These are phyloP conservation scores for Cryptus viduatorius DNA, from an alignment of 2,888 invertebrate species.

Conservation along the genomic window DNA sequence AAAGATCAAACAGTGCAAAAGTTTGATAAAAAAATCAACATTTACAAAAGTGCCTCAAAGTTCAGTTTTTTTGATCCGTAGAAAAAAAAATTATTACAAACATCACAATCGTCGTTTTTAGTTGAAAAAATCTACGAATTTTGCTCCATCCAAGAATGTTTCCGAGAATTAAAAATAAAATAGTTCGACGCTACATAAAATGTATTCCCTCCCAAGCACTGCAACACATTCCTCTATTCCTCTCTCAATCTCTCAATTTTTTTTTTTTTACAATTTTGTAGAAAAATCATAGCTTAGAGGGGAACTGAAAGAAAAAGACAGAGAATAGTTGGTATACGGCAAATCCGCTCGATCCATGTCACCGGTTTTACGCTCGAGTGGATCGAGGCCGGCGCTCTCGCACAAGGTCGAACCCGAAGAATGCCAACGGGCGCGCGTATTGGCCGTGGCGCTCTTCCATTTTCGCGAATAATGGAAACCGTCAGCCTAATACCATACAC, in stretches of 20 bases:
- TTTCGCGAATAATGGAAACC: slow-evolving; percentile 61
- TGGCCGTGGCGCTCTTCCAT: slow-evolving; percentile 68
- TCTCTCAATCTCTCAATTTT: too few species aligned
- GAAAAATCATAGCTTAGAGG: not conserved
- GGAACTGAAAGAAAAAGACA: slow-evolving; percentile 6
- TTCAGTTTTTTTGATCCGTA: not conserved
- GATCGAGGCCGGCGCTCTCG: slow-evolving; percentile 74
- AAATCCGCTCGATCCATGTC: slow-evolving; percentile 80
- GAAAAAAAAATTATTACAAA: not conserved
- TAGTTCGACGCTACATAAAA: not conserved
- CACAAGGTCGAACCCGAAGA: slow-evolving; percentile 77
- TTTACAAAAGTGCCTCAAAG: not conserved
- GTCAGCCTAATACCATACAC: slow-evolving; percentile 8
- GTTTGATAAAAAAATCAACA: not conserved
- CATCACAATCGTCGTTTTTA: not conserved
- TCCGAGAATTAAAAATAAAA: not conserved
- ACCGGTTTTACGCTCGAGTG: slow-evolving; percentile 77
- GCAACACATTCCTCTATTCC: not conserved
- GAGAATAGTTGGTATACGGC: slow-evolving; percentile 27
- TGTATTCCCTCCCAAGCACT: slow-evolving; percentile 8
- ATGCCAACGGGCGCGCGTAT: slow-evolving; percentile 72
- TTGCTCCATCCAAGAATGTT: not conserved
- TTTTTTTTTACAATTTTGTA: slow-evolving; percentile 30
- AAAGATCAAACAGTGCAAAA: not conserved
- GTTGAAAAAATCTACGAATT: not conserved